These are phyloP conservation scores for Gobio occitaniae DNA, from an alignment of 2,797 vertebrate genomes.

Conservation along the genomic window DNA sequence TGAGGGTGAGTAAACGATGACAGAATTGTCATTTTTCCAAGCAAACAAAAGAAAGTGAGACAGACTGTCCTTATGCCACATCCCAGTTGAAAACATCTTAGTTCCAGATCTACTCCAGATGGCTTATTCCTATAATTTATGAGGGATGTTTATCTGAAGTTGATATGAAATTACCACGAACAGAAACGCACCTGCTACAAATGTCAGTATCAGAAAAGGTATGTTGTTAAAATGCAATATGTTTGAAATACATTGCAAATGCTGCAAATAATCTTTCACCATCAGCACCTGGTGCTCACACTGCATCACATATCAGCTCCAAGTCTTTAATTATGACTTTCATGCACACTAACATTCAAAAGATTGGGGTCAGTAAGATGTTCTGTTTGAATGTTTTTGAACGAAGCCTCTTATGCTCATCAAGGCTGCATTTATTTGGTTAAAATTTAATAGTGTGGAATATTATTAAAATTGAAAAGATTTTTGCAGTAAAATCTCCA, in stretches of 20 bases:
- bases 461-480: background rate
- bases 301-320: background rate
- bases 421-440: background rate
- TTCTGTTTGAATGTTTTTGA: background rate
- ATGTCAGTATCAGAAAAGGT: background rate
- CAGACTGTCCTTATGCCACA: background rate
- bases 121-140: background rate
- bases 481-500: no score
- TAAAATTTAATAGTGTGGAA: background rate
- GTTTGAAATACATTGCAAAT: conserved; percentile 4
- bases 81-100: background rate
- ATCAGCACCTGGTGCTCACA: conserved; percentile 4
- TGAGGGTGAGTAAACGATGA: background rate
- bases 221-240: conserved; percentile 18
- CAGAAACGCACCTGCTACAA: background rate
- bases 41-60: conserved; percentile 52
- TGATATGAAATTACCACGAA: background rate
- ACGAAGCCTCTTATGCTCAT: background rate
- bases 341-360: background rate
- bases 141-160: background rate
- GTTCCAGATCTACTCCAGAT: background rate
- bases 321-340: conserved; percentile 2
- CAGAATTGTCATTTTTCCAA: no score
- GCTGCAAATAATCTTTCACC: background rate
- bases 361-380: background rate